Evolutionary conservation across 1,140 invertebrate species (phyloP).

Genomic region (Lordiphosa mommai): DNA sequence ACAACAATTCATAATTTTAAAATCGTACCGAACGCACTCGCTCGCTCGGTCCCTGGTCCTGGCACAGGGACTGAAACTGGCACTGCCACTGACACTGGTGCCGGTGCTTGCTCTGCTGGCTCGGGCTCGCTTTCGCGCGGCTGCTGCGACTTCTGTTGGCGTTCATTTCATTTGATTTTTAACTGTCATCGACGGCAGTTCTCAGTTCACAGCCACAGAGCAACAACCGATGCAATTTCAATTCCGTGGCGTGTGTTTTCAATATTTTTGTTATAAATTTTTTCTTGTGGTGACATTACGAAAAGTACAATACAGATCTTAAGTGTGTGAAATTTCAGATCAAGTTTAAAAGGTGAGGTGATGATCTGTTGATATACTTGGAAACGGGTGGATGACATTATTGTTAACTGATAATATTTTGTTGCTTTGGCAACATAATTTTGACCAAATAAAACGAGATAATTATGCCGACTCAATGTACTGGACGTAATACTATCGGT

Average conservation of each 20-base stretch:
- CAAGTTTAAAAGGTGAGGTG: not conserved
- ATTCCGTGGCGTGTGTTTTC: not conserved
- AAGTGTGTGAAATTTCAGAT: not conserved
- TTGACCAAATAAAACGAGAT: no score
- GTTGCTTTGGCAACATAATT: no score
- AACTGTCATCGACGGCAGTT: constrained; percentile 75
- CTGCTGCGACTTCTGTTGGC: constrained; percentile 22
- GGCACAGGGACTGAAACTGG: not conserved
- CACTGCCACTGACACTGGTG: constrained; percentile 1
- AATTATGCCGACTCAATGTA: no score
- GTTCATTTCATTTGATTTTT: constrained; percentile 79
- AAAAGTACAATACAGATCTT: not conserved
- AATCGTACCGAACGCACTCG: constrained; percentile 50
- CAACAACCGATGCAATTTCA: not conserved
- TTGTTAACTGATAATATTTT: no score
- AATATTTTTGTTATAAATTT: constrained; percentile 5
- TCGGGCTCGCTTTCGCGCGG: constrained; percentile 28
- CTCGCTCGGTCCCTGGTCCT: constrained; percentile 12
- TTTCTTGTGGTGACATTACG: not conserved
- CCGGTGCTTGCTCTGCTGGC: constrained; percentile 10
- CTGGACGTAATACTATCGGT: no score
- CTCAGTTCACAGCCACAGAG: not conserved
- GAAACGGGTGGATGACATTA: not conserved
- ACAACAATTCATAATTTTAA: constrained; percentile 78
- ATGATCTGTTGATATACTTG: not conserved